Conservation (phyloP, 2,113 vertebrate species). For the Bos taurus region DNA sequence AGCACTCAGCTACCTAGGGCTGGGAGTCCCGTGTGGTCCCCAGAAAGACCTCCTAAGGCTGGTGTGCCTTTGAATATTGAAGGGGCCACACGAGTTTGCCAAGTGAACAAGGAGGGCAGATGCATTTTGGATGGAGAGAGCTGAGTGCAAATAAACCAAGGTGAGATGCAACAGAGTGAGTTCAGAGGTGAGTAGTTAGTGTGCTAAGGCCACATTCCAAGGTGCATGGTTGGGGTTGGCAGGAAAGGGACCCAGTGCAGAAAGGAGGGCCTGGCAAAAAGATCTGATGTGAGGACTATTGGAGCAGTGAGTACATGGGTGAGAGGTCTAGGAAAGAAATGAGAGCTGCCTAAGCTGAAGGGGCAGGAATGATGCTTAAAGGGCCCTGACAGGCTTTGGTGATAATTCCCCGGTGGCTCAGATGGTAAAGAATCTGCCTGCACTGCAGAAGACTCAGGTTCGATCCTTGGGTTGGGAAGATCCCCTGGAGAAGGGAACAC, state of each 20-base stretch:
- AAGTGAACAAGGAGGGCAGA: background rate
- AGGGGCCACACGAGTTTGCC: background rate
- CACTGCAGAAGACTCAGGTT: background rate
- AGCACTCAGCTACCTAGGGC: background rate
- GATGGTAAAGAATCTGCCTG: background rate
- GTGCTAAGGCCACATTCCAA: background rate
- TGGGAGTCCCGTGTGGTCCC: rapidly evolving
- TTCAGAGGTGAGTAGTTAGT: background rate
- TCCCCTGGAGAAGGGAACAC: background rate
- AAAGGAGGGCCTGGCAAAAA: background rate
- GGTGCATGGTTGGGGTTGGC: rapidly evolving
- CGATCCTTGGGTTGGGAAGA: background rate
- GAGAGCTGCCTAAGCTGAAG: background rate
- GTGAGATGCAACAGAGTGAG: background rate
- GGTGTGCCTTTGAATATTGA: background rate
- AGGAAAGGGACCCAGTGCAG: background rate
- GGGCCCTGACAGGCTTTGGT: too few species aligned
- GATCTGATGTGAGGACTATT: background rate
- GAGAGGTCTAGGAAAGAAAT: background rate
- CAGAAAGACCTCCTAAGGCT: background rate
- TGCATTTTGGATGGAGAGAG: background rate
- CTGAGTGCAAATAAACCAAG: background rate
- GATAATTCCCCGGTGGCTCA: background rate
- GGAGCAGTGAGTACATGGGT: background rate
- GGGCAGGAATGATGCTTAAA: background rate